Base-by-base conservation (phyloP, 2,888 invertebrate species). In the Lepeophtheirus nordmannii region DNA sequence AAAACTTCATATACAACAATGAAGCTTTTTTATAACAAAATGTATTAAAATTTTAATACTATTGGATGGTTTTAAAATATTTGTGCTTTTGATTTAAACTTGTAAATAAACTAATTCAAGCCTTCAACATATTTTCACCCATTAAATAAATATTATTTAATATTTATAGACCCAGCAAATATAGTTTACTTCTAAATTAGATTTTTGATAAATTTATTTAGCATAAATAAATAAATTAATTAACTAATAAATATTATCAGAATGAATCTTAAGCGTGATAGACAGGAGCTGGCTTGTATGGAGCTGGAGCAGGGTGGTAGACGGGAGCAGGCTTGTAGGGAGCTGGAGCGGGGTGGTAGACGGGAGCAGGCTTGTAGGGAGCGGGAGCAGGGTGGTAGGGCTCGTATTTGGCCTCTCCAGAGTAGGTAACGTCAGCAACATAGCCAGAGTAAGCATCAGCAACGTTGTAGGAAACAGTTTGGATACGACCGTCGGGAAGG, bases 391-490 rank as follows among this genome's bases (percentile, higher is more conserved):
- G 60, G 10, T 60, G 7, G 60, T 60, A 60, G 7, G 60, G 39
- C 10, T 9, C 23, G 60, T 60, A 60, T 30, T 60, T 60, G 60
- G 60, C 10, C 60, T 60, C 60, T 60, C 60, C 60, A 30, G 30
- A 30, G 39, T 60, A 60, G 10, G 17, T 30, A 17, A 60, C 60
- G 14, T 60, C 60, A 37, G 60, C 60, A 17, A 60, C 60, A 37
- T 60, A 60, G 30, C 60, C 60, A 30, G 60, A 60, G 23, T 60
- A 60, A n/a, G 30, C 60, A 60, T 60, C 60, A 60, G 14, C 60
- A 30, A 60, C 60, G 23, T 60, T 60, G 23, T 60, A 60, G 60
- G 60, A 23, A 10, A 60, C 60, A 14, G 39, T 60, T 22, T 60
- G 60, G 37, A 38, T 22, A 23, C 60, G 60, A 37, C 60, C 60